Conservation (phyloP, 2,113 vertebrate genomes). For the Mus pahari region DNA sequence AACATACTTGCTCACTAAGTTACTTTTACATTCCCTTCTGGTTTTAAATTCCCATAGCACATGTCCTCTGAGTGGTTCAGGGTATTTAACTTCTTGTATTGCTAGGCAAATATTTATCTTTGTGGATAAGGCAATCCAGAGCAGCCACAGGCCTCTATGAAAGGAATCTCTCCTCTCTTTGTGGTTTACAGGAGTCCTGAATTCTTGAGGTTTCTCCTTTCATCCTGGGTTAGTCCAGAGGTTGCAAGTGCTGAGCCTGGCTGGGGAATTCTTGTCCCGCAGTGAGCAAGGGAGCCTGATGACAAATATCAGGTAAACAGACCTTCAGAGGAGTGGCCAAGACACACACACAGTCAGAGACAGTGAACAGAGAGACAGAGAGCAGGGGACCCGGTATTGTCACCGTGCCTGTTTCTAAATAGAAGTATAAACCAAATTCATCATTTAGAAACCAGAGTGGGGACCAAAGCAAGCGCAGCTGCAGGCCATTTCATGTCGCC, state of each 20-base stretch:
- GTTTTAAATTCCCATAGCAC: slow-evolving; percentile 13
- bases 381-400: too few species aligned
- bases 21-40: slow-evolving; percentile 5
- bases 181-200: neutral
- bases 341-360: neutral
- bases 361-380: neutral
- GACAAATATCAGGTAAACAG: accelerated
- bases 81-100: neutral
- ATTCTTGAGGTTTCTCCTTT: neutral
- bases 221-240: neutral
- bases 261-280: accelerated
- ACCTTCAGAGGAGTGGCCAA: accelerated
- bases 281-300: neutral
- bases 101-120: slow-evolving; percentile 23
- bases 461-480: neutral
- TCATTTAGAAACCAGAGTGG: neutral
- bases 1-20: neutral
- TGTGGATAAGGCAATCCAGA: neutral
- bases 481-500: accelerated
- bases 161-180: neutral
- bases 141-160: accelerated
- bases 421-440: neutral
- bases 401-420: neutral
- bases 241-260: accelerated
- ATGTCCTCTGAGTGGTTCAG: neutral